Base-by-base conservation (phyloP, 2,888 invertebrate species). In the Sesamia inferens region DNA sequence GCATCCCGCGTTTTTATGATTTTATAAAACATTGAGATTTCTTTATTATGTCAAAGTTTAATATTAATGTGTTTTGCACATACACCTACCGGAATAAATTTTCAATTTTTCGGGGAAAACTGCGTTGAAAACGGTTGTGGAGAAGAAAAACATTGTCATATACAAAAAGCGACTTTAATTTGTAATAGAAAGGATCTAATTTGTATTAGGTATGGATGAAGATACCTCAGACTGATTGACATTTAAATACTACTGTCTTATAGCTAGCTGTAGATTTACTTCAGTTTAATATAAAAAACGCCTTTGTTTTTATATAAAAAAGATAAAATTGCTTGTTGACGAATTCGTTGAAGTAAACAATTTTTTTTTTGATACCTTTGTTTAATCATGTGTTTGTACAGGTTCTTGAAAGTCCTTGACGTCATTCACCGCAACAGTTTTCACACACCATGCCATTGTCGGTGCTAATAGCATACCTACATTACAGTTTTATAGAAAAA, bases 401-500 rank as follows among this genome's bases (percentile, higher is more conserved):
- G 16, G 22, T 63, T 65, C 22, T 66, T 68, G 13, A 14, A 61
- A 24, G 31, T 54, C 39, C 51, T 61, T 78, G 65, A 67, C 54
- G 69, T 66, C 68, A 79, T 13, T 74, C 47, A n/a, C 24, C 13
- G 31, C 42, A 62, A 57, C 22, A 61, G 42, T 68, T 63, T 67
- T 58, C 47, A 57, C n/a, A 57, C 51, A 68, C 44, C 39, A 39
- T 61, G 54, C 79, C 24, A 79, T 74, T 78, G 79, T 68, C 51
- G 0, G 44, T 61, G 47, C 7, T n/a, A 58, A 51, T 55, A 63
- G 16, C 44, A 67, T 31, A 2, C 11, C 2, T 42, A 39, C 42
- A 62, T 61, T 57, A 62, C 51, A 58, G 8, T 67, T 68, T 62
- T 57, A 19, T 47, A 61, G 13, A 22, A n/a, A 51, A 66, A 57